Conservation (phyloP, 1,140 invertebrate genomes). For the Zaprionus kolodkinae region DNA sequence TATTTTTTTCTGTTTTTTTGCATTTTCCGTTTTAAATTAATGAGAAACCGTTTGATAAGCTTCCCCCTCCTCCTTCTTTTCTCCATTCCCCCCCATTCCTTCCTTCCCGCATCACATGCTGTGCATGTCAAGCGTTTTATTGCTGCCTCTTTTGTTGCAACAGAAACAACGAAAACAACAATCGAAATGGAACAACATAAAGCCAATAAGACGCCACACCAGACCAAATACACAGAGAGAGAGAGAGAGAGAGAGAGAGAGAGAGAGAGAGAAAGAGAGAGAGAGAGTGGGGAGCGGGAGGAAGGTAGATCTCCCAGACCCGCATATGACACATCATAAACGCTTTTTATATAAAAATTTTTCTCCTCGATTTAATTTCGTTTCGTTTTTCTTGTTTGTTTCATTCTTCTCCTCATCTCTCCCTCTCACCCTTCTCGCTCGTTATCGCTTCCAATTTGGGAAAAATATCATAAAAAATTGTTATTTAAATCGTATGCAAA, state of each 20-base stretch:
- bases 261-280: background rate
- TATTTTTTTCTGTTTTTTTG: constrained; percentile 11
- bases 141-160: constrained; percentile 39
- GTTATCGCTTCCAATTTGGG: constrained; percentile 30
- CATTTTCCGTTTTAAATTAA: constrained; percentile 64
- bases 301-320: constrained; percentile 18
- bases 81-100: too few species aligned
- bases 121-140: constrained; percentile 45
- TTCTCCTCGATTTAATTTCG: constrained; percentile 6
- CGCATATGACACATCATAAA: constrained; percentile 79
- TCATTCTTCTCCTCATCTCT: background rate
- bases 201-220: constrained; percentile 21
- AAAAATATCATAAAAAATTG: constrained; percentile 31
- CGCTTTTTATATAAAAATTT: constrained; percentile 20
- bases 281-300: too few species aligned
- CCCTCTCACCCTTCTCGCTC: constrained; percentile 15
- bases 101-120: constrained; percentile 31
- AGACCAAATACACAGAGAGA: background rate
- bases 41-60: constrained; percentile 53
- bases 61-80: background rate
- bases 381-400: constrained; percentile 10
- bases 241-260: too few species aligned
- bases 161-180: constrained; percentile 29
- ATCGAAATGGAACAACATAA: background rate
- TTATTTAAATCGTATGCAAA: constrained; percentile 59